Evolutionary conservation across 2,113 vertebrate genomes (phyloP), one percentile per base, ranked within the genome.

Genomic region (Menidia beryllina): DNA sequence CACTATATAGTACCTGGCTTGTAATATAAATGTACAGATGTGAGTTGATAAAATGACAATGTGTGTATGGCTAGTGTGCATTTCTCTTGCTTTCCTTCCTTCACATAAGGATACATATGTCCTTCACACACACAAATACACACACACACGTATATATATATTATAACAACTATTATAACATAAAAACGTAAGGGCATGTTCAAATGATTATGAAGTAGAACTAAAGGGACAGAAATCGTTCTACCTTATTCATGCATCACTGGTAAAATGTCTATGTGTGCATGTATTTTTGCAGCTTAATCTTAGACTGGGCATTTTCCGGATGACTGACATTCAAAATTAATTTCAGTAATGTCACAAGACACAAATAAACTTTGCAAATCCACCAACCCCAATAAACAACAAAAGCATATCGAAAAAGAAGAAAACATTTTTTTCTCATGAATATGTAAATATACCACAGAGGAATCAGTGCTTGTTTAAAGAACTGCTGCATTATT

Each of bases 361-460:
- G 66, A 45, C 87, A 83, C 66, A 83, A 83, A 84, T 86, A 79
- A 86, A 52, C 55, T 49, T 56, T 2, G 0, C 56, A 39, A 62
- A 63, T 23, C 34, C 38, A 21, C 20, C 20, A 1, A 20, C 73
- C 47, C 64, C 67, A 55, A 63, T 45, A 25, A 75, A 84, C 74
- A 79, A 53, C 49, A 64, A 55, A 74, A 15, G 30, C 30, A 30
- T 55, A n/a, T 25, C 34, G 39, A 71, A 77, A 55, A 54, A 10
- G 13, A 47, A 63, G 84, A 68, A 77, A 38, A 26, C 82, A 81
- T 71, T 26, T 77, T 73, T 77, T 38, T 30, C 56, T 67, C 78
- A 91, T 93, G 86, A 93, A 92, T 92, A 94, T 94, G 91, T 85
- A 93, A 89, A 91, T 89, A 73, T 67, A 82, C 87, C 84, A 89